Evolutionary conservation across 2,797 vertebrate species (phyloP).

Genomic region (Hapalemur alaotrensis): DNA sequence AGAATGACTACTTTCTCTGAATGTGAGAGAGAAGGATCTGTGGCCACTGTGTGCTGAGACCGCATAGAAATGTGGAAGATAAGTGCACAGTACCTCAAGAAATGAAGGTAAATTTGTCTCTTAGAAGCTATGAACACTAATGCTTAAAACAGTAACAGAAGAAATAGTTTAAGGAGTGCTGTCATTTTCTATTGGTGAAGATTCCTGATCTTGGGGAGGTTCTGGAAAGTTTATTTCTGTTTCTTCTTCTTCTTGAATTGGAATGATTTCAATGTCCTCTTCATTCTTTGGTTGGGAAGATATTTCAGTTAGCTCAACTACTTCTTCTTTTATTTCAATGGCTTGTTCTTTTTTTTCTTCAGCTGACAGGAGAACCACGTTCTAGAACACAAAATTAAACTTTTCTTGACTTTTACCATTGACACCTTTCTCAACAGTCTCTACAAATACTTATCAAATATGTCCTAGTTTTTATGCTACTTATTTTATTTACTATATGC

Average conservation of each 20-base stretch:
- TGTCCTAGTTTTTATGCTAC: background rate
- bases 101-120: background rate
- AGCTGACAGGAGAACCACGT: slow-evolving; percentile 65
- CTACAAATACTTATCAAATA: background rate
- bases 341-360: slow-evolving; percentile 66
- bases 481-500: background rate
- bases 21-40: background rate
- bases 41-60: background rate
- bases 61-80: background rate
- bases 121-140: background rate
- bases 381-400: slow-evolving; percentile 62
- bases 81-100: background rate
- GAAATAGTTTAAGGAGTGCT: slow-evolving; percentile 21
- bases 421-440: background rate
- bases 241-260: slow-evolving; percentile 66
- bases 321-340: slow-evolving; percentile 59
- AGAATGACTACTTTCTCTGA: background rate
- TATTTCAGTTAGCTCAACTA: slow-evolving; percentile 43
- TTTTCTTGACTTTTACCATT: background rate
- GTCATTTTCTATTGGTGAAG: slow-evolving; percentile 44
- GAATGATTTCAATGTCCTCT: slow-evolving; percentile 71
- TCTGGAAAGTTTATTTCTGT: slow-evolving; percentile 67
- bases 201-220: slow-evolving; percentile 64
- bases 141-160: background rate
- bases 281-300: slow-evolving; percentile 50